Conservation (phyloP, 2,797 vertebrate genomes). For the Pseudochirops cupreus region DNA sequence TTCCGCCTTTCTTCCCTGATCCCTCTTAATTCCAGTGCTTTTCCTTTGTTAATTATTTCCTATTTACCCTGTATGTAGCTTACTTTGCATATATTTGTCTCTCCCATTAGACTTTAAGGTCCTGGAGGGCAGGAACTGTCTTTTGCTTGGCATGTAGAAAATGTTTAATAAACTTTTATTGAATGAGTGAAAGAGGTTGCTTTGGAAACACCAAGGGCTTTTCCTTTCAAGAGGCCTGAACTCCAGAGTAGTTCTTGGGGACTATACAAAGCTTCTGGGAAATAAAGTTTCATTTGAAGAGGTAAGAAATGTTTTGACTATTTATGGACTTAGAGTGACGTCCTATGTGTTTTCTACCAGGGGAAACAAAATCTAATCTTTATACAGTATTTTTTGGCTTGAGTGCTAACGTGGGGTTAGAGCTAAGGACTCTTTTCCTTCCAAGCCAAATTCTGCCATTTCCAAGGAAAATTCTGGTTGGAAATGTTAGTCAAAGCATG, state of each 20-base stretch:
- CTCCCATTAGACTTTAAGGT: too few species aligned
- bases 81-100: background rate
- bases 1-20: background rate
- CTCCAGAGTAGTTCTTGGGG: background rate
- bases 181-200: background rate
- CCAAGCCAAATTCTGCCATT: too few species aligned
- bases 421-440: too few species aligned
- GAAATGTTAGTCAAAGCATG: too few species aligned
- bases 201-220: background rate
- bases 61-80: background rate
- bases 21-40: background rate
- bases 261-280: background rate
- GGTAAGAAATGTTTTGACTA: background rate
- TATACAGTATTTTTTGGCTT: background rate
- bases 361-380: background rate
- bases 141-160: background rate
- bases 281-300: background rate
- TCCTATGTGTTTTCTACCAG: background rate
- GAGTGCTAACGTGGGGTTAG: background rate
- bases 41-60: background rate
- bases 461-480: too few species aligned
- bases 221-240: background rate
- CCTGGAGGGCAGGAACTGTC: background rate
- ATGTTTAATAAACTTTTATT: background rate
- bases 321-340: background rate